These are phyloP conservation scores for Papilio glaucus DNA, from an alignment of 1,140 invertebrate species.

Conservation along the genomic window DNA sequence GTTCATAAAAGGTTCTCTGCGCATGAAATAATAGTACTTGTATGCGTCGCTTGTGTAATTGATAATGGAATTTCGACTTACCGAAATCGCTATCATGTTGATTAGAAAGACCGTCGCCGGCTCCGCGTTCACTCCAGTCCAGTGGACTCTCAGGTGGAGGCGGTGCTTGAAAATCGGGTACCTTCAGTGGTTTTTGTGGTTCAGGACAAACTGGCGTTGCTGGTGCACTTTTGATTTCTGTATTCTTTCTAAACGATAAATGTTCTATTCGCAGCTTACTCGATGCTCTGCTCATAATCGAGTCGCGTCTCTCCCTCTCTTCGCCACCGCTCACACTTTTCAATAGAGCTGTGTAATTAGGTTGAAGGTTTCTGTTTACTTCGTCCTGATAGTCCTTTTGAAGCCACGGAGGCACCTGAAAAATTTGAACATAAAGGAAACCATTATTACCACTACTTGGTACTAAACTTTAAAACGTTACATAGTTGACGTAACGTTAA, in stretches of 20 bases:
- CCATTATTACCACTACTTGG: background rate
- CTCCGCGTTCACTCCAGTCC: conserved; percentile 89
- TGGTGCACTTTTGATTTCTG: conserved; percentile 68
- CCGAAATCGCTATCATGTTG: conserved; percentile 91
- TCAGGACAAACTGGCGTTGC: conserved; percentile 62
- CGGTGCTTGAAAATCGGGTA: conserved; percentile 68
- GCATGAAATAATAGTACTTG: no score
- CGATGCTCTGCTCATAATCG: conserved; percentile 75
- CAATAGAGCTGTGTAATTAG: conserved; percentile 70
- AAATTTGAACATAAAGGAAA: background rate
- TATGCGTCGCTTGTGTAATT: no score
- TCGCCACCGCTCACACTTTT: conserved; percentile 71
- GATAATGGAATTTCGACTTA: conserved; percentile 59
- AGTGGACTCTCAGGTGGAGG: conserved; percentile 90
- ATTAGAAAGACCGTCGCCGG: conserved; percentile 92
- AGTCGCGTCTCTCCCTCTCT: conserved; percentile 70
- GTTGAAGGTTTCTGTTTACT: conserved; percentile 76
- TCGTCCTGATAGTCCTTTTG: conserved; percentile 84
- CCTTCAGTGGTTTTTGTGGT: conserved; percentile 84
- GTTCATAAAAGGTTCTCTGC: no score
- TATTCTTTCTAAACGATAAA: conserved; percentile 66
- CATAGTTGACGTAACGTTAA: no score
- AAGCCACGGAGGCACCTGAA: conserved; percentile 91
- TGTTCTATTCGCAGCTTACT: conserved; percentile 78
- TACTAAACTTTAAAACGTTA: background rate